These are phyloP conservation scores for Chiridota heheva DNA, from an alignment of 35 echinoderm and acorn worm genomes.

Conservation along the genomic window DNA sequence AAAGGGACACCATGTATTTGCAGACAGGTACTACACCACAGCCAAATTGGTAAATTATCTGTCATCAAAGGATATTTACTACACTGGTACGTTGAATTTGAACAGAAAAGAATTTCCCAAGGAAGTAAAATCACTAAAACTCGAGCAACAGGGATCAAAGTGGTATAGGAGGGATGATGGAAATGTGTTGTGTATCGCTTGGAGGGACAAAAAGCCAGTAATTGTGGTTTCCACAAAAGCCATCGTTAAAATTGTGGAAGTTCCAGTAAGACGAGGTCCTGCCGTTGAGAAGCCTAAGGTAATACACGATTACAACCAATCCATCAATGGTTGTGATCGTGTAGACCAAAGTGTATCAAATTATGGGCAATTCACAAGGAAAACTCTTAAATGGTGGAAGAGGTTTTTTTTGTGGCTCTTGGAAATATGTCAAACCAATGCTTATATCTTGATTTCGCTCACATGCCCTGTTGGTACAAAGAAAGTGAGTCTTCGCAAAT, in stretches of 20 bases:
- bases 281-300: slow-evolving; percentile 11
- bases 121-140: slow-evolving; percentile 12
- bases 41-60: slow-evolving; percentile 29
- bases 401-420: slow-evolving; percentile 28
- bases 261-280: slow-evolving; percentile 9
- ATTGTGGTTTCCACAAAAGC: slow-evolving; percentile 41
- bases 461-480: background rate
- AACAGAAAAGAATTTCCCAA: slow-evolving; percentile 7
- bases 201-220: slow-evolving; percentile 33
- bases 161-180: slow-evolving; percentile 45
- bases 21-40: slow-evolving; percentile 46
- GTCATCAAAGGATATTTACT: slow-evolving; percentile 13
- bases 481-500: slow-evolving; percentile 3
- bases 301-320: slow-evolving; percentile 11
- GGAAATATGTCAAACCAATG: slow-evolving; percentile 1
- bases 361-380: slow-evolving; percentile 27
- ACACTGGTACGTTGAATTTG: slow-evolving; percentile 20
- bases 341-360: slow-evolving; percentile 36
- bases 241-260: background rate
- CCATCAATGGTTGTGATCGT: slow-evolving; percentile 31
- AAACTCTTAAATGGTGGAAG: slow-evolving; percentile 11
- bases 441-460: slow-evolving; percentile 13
- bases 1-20: slow-evolving; percentile 40
- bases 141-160: slow-evolving; percentile 18
- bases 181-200: slow-evolving; percentile 5